Percentiles rank a stretch among this genome's conserved stretches.
These are phyloP conservation scores for Pandemis corylana DNA, from an alignment of 2,888 invertebrate genomes.

Conservation along the genomic window DNA sequence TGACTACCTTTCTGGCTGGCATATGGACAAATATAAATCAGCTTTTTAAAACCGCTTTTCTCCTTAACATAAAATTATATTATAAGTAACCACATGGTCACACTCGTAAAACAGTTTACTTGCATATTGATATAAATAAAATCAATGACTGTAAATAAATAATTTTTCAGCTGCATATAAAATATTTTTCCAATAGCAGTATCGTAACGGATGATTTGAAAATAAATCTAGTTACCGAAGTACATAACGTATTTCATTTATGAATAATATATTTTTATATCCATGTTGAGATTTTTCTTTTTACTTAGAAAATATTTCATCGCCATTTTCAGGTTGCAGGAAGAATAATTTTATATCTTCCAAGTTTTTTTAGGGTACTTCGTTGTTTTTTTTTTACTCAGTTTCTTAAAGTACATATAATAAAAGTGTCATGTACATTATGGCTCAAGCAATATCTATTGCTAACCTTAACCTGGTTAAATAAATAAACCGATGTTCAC, in stretches of 20 bases:
- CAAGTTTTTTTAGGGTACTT: too few relatives aligned
- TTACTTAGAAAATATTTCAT: background rate
- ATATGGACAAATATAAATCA: background rate
- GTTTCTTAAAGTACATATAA: too few relatives aligned
- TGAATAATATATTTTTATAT: background rate
- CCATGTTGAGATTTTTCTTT: constrained; percentile 1
- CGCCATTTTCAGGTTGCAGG: too few relatives aligned
- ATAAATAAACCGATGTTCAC: too few relatives aligned
- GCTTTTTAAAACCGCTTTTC: background rate
- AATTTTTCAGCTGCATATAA: constrained; percentile 16
- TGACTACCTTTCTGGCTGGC: background rate
- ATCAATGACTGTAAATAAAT: constrained; percentile 12
- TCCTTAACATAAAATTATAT: background rate
- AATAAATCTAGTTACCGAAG: constrained; percentile 39
- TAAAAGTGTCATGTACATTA: too few relatives aligned
- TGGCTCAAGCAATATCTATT: too few relatives aligned
- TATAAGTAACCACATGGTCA: constrained; percentile 9
- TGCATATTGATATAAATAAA: background rate
- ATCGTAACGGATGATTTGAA: constrained; percentile 23
- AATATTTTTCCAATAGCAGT: constrained; percentile 20
- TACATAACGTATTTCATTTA: constrained; percentile 11
- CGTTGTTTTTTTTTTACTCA: too few relatives aligned
- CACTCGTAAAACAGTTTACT: background rate
- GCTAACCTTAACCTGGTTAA: too few relatives aligned
- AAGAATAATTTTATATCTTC: too few relatives aligned